Base-by-base conservation (phyloP, 2,797 vertebrate species). In the Echiichthys vipera region DNA sequence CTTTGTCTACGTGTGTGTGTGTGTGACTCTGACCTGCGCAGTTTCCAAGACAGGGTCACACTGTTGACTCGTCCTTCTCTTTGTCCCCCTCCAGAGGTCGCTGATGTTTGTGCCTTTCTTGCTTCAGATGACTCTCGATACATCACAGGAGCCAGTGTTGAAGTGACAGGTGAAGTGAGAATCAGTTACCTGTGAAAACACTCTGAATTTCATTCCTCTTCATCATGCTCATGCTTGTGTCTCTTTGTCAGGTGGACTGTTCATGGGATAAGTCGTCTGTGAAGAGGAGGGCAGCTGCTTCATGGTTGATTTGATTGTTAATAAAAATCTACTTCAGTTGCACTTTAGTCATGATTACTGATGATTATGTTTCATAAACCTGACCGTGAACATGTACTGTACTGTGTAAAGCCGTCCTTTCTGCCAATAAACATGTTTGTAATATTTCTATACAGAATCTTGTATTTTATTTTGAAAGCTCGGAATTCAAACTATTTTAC, bases 91-190 rank as follows among this genome's bases (percentile, higher is more conserved):
- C 49, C 62, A 97, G 96, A 97, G 81, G 95, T 97, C 6, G 96
- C 97, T 7, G 95, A 96, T 43, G 96, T 94, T 2, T 96, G 96
- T 30, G 93, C 94, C 3, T 97, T 98, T 82, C 89, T 98, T 42
- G 96, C 96, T 3, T 97, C 96, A 0, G 95, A 96, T 13, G 96
- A 97, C 63, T 96, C 96, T 65, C 87, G 89, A 2, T 97, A 98
- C 80, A 91, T 97, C 88, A 98, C 97, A 0, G 96, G 96, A 71
- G 84, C 93, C 68, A 96, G 95, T 34, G 62, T 97, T 20, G 96
- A 97, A 89, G 96, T 98, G 64, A 94, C 96, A 56, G 96, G 96
- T 98, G 12, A 1, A 1, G 30, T 27, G 2, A 1, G 27, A 42
- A 5, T 27, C 7, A n/a, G 0, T 2, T 39, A 6, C 43, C 17